Evolutionary conservation across 2,797 vertebrate species (phyloP).

Genomic region (Intellagama lesueurii): DNA sequence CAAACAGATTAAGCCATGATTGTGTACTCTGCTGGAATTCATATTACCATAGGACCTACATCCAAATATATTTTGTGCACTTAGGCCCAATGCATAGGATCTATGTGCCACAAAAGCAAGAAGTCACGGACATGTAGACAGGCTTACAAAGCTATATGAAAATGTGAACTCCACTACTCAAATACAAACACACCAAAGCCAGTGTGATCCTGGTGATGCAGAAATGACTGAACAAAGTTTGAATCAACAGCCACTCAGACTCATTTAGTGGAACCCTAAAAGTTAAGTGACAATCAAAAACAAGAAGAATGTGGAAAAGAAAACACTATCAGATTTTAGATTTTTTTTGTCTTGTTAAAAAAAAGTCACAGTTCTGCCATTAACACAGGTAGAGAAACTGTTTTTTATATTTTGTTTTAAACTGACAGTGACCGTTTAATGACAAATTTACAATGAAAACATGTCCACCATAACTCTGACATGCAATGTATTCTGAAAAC

Average conservation of each 20-base stretch:
- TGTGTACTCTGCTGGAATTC: background rate
- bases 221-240: conserved; percentile 20
- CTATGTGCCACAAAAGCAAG: background rate
- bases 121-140: background rate
- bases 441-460: conserved; percentile 71
- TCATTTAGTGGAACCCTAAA: conserved; percentile 13
- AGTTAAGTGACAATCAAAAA: background rate
- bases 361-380: conserved; percentile 58
- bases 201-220: conserved; percentile 19
- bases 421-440: conserved; percentile 67
- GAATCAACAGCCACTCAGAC: conserved; percentile 42
- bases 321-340: conserved; percentile 25
- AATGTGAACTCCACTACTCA: background rate
- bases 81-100: background rate
- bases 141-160: background rate
- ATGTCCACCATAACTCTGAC: conserved; percentile 51
- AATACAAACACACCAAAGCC: background rate
- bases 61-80: background rate
- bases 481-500: conserved; percentile 62
- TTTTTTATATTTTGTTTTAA: conserved; percentile 69
- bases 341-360: conserved; percentile 34
- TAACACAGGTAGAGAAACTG: conserved; percentile 54
- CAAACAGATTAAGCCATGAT: background rate
- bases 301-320: background rate
- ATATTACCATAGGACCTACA: background rate